Evolutionary conservation across 1,140 invertebrate species (phyloP), one percentile per base, ranked within the genome.

Genomic region (Ceratina australensis): DNA sequence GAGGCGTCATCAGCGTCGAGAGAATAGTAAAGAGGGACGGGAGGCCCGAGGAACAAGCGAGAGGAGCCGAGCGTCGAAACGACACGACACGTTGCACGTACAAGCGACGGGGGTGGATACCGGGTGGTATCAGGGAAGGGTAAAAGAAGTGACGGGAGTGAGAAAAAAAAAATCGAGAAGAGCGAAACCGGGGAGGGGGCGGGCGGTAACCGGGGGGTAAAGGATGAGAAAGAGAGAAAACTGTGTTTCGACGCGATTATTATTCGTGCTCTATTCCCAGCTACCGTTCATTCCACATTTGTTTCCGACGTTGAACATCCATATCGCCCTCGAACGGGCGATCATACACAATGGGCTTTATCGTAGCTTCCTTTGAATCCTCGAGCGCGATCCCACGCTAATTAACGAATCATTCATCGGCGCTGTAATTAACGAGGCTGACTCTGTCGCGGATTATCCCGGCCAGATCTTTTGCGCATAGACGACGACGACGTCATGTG

Each of bases 321-420:
- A 83, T 83, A 83, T 84, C 78, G 79, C 57, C 83, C 82, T 76
- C 81, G 81, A 86, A 87, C 75, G 86, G 87, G 81, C 86, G 87
- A 90, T 90, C 84, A 88, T 88, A 86, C 85, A 89, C 88, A 88
- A 88, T 87, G 78, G 83, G 79, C 87, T 91, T 88, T 89, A 90
- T 90, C 86, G 86, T 87, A 78, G 80, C 83, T 84, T 88, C 78
- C 88, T 89, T 90, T 89, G 83, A 90, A 90, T 88, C 80, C 80
- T 71, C 68, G 80, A 83, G 86, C 82, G 67, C 84, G 87, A 89
- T 89, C 84, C 86, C 82, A 88, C 84, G 86, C 89, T 92, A 92
- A 92, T 92, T 92, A 91, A 91, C 89, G 87, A 91, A 90, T 90
- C 89, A 90, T 89, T 91, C 89, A 90, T 90, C 86, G 86, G 68